Evolutionary conservation across 2,797 vertebrate species (phyloP).

Genomic region (Synaphobranchus kaupii): DNA sequence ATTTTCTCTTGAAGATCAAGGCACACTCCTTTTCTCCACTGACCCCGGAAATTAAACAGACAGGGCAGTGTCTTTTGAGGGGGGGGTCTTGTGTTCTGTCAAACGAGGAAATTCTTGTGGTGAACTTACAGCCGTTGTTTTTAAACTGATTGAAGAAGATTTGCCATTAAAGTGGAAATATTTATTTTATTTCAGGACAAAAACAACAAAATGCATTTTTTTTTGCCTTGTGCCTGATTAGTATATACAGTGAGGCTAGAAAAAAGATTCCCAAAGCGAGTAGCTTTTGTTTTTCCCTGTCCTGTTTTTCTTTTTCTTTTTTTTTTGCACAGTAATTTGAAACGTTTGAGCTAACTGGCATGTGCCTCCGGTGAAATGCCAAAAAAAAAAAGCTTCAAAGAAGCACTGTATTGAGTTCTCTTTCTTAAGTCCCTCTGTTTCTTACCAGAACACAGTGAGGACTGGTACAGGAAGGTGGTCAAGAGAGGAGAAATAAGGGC

Average conservation of each 20-base stretch:
- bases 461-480: background rate
- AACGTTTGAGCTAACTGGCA: background rate
- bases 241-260: background rate
- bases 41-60: constrained; percentile 9
- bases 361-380: background rate
- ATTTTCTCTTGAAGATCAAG: background rate
- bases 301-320: background rate
- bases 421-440: background rate
- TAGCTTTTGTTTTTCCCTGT: background rate
- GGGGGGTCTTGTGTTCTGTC: background rate
- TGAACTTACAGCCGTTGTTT: background rate
- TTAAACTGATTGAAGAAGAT: background rate
- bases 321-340: constrained; percentile 8
- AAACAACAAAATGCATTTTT: background rate
- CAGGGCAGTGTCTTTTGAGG: background rate
- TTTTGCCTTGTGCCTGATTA: background rate
- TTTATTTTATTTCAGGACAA: background rate
- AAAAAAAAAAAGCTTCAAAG: constrained; percentile 1
- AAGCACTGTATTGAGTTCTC: background rate
- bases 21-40: background rate
- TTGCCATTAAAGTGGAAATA: background rate
- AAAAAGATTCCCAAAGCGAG: background rate
- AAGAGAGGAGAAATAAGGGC: background rate
- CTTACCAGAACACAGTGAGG: background rate
- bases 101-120: background rate